Percentiles rank a stretch among this genome's conserved stretches.
phyloP scores from a whole-genome alignment of 1,140 invertebrate genomes.

The Planococcus citri region DNA sequence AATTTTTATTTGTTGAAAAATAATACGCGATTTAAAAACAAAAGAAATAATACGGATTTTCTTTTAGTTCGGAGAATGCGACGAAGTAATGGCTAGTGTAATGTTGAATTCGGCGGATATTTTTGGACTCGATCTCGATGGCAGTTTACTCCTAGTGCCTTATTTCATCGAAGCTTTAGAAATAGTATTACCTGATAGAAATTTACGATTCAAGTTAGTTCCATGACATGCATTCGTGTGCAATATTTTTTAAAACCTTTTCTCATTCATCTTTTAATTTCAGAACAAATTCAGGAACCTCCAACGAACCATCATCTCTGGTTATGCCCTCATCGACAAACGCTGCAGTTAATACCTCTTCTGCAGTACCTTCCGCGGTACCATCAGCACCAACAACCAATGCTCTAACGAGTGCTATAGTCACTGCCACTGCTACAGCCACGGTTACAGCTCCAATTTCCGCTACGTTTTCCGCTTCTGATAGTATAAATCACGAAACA shows the following conservation, averaged over 20 bases:
- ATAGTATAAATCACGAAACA: neutral
- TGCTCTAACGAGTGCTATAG: neutral
- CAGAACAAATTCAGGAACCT: neutral
- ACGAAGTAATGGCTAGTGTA: slow-evolving; percentile 62
- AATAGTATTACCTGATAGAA: slow-evolving; percentile 66
- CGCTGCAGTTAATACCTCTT: neutral
- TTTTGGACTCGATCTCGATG: slow-evolving; percentile 82
- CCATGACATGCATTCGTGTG: neutral
- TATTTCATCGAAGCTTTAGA: slow-evolving; percentile 79
- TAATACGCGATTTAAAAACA: neutral
- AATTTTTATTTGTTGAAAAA: slow-evolving; percentile 22
- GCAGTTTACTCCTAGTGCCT: slow-evolving; percentile 80
- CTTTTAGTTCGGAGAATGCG: slow-evolving; percentile 44
- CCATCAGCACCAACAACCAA: neutral
- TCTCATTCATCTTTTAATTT: neutral
- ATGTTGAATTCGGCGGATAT: slow-evolving; percentile 66
- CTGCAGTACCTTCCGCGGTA: neutral
- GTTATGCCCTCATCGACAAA: neutral
- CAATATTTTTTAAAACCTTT: neutral
- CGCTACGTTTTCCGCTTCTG: neutral
- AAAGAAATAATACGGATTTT: neutral
- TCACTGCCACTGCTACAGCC: neutral
- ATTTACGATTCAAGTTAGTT: slow-evolving; percentile 40
- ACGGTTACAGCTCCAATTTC: neutral
- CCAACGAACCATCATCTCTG: neutral